phyloP scores from a whole-genome alignment of 2,888 invertebrate species.

The Ganaspis brasiliensis region DNA sequence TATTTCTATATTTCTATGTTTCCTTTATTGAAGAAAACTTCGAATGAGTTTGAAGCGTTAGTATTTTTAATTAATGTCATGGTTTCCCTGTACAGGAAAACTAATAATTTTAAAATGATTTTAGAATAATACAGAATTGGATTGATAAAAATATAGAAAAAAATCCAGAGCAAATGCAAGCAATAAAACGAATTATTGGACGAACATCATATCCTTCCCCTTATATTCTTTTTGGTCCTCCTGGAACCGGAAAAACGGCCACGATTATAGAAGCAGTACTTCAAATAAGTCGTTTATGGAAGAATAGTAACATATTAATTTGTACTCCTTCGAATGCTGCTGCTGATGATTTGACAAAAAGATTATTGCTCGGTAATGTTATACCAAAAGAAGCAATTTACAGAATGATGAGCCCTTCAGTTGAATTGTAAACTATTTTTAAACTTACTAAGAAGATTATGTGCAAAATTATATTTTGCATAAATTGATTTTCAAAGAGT shows the following conservation, averaged over 20 bases:
- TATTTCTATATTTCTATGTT: background rate
- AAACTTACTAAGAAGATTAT: too few species aligned
- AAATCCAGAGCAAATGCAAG: slow-evolving; percentile 85
- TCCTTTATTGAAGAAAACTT: background rate
- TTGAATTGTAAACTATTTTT: slow-evolving; percentile 55
- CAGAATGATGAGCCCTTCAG: slow-evolving; percentile 61
- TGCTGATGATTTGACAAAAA: slow-evolving; percentile 85
- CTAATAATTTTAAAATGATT: background rate
- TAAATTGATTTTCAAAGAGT: too few species aligned
- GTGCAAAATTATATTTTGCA: too few species aligned
- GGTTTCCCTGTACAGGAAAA: too few species aligned
- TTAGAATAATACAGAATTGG: slow-evolving; percentile 57
- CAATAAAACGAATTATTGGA: slow-evolving; percentile 80
- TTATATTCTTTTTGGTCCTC: slow-evolving; percentile 44
- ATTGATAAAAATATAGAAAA: slow-evolving; percentile 78
- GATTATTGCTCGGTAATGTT: slow-evolving; percentile 77
- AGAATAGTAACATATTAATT: slow-evolving; percentile 82
- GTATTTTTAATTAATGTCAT: too few species aligned
- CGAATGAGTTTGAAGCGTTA: background rate
- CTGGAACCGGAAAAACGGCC: slow-evolving; percentile 59
- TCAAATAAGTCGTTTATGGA: slow-evolving; percentile 62
- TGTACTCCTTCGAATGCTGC: slow-evolving; percentile 88
- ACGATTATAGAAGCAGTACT: slow-evolving; percentile 53
- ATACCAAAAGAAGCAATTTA: slow-evolving; percentile 62
- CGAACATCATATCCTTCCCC: slow-evolving; percentile 3